These are phyloP conservation scores for Nemoura dubitans DNA, from an alignment of 2,888 invertebrate species.

Conservation along the genomic window DNA sequence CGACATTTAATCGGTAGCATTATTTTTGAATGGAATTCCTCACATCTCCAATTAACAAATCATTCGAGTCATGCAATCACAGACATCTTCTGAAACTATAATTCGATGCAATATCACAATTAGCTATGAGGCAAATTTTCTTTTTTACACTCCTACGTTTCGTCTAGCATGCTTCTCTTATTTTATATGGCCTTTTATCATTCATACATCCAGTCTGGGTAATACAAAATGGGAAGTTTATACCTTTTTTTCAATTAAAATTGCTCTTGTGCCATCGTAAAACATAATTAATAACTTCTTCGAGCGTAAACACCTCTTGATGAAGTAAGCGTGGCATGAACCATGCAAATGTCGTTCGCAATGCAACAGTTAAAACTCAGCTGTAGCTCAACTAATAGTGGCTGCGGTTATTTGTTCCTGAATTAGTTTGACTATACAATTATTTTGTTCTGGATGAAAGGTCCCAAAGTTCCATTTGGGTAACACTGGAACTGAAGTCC, in stretches of 20 bases:
- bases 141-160: neutral
- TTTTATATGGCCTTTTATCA: neutral
- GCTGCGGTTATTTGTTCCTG: slow-evolving; percentile 27
- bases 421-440: slow-evolving; percentile 29
- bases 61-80: neutral
- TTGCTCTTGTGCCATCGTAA: neutral
- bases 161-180: neutral
- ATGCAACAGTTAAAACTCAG: neutral
- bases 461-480: slow-evolving; percentile 18
- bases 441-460: slow-evolving; percentile 28
- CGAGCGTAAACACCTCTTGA: neutral
- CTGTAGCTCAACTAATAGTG: slow-evolving; percentile 17
- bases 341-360: neutral
- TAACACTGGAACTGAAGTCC: slow-evolving; percentile 24
- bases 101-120: neutral
- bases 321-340: neutral
- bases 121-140: neutral
- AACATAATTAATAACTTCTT: slow-evolving; percentile 22
- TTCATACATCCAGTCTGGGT: neutral
- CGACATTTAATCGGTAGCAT: slow-evolving; percentile 12
- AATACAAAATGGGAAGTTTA: neutral
- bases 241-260: neutral
- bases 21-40: slow-evolving; percentile 7
- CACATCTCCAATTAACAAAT: neutral
- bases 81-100: neutral